Evolutionary conservation across 2,113 vertebrate genomes (phyloP), one percentile per base, ranked within the genome.

Genomic region (Oplegnathus fasciatus): DNA sequence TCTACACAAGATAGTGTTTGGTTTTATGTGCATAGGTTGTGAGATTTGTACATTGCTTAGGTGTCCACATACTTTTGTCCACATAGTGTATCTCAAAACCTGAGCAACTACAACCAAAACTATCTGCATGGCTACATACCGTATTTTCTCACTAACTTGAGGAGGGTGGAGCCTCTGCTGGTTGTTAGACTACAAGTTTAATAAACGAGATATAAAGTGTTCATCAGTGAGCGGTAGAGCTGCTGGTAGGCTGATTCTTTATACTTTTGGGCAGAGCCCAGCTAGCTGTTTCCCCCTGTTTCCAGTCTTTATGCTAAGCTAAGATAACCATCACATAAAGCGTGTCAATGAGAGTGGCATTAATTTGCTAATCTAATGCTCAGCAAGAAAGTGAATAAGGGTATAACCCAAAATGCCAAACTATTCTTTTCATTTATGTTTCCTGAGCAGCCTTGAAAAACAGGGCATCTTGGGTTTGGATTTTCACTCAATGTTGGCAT

Each of bases 61-160:
- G 22, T 55, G 24, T 69, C 7, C 18, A 32, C 24, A 46, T 28
- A 55, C 26, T 24, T 54, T 22, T 83, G 24, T 37, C 52, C 24
- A 75, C 64, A 42, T 67, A 68, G 32, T 46, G 6, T 15, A 26
- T 34, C 18, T 65, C n/a, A 37, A 77, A 68, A 67, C 57, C 40
- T 34, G 52, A 11, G 48, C 28, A 72, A 52, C 22, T 64, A 76
- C 60, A 40, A 30, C n/a, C 15, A 17, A 42, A 55, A 28, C 32
- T 76, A 13, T 9, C 52, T 69, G 52, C 13, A 46, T 46, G 40
- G 28, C 14, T 46, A 6, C 26, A 46, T 28, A 77, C 6, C 24
- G 40, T 58, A 24, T 46, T 32, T 77, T 28, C 14, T 9, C 3
- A 46, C 40, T 44, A 9, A 65, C 1, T 11, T 18, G 3, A 46